These are phyloP conservation scores for Patella caerulea DNA, from an alignment of 2,888 invertebrate genomes.

Conservation along the genomic window DNA sequence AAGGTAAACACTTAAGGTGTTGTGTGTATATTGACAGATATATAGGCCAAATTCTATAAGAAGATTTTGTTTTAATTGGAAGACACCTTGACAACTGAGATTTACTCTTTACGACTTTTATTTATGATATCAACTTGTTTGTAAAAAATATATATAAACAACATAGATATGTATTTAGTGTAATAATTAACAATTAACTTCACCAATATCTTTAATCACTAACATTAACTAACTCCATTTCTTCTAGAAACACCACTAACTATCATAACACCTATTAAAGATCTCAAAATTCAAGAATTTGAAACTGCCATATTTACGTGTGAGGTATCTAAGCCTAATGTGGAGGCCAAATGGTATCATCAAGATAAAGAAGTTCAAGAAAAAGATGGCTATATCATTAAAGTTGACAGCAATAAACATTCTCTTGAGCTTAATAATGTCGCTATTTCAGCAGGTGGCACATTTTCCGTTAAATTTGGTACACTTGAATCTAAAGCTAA, in stretches of 20 bases:
- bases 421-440: conserved; percentile 50
- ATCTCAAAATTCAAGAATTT: conserved; percentile 46
- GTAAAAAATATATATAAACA: background rate
- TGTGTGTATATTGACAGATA: too few species aligned
- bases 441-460: conserved; percentile 56
- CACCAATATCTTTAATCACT: too few species aligned
- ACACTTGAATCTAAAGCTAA: conserved; percentile 47
- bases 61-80: too few species aligned
- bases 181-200: too few species aligned
- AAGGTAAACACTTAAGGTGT: conserved; percentile 48
- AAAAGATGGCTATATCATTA: conserved; percentile 84
- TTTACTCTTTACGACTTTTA: too few species aligned
- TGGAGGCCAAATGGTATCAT: conserved; percentile 51
- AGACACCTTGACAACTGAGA: too few species aligned
- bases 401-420: conserved; percentile 66
- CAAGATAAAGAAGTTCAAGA: conserved; percentile 74
- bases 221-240: too few species aligned
- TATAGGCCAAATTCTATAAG: too few species aligned
- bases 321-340: conserved; percentile 55
- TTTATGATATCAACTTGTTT: background rate
- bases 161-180: background rate
- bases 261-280: conserved; percentile 46
- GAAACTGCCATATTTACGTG: conserved; percentile 47
- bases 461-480: conserved; percentile 50
- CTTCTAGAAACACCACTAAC: conserved; percentile 44